Conservation (phyloP, 2,797 vertebrate genomes). For the Chelon auratus region DNA sequence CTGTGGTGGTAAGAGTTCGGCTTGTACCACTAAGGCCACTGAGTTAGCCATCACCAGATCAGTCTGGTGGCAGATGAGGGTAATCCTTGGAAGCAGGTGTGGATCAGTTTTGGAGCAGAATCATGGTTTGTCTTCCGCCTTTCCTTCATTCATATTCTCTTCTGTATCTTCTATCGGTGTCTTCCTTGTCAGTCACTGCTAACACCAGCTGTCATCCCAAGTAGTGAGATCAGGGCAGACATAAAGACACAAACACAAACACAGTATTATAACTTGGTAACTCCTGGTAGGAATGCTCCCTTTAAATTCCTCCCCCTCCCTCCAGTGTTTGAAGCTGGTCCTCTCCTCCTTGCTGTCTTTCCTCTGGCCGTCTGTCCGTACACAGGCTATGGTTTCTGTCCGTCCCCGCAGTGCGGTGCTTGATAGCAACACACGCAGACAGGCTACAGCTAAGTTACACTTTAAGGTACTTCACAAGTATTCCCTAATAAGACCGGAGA, state of each 20-base stretch:
- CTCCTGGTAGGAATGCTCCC: constrained; percentile 57
- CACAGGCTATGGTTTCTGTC: constrained; percentile 36
- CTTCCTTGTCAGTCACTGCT: constrained; percentile 28
- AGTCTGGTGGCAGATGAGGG: constrained; percentile 35
- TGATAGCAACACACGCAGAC: constrained; percentile 32
- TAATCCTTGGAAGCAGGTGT: constrained; percentile 32
- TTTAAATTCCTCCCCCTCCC: constrained; percentile 76
- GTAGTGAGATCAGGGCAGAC: constrained; percentile 29
- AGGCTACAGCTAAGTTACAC: constrained; percentile 26
- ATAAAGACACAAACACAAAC: constrained; percentile 47
- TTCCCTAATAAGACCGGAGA: constrained; percentile 4
- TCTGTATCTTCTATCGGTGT: constrained; percentile 27
- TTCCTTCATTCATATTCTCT: constrained; percentile 49
- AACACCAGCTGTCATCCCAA: constrained; percentile 47
- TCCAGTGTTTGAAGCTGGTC: constrained; percentile 30
- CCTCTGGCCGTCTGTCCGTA: constrained; percentile 68
- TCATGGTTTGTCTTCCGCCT: constrained; percentile 55
- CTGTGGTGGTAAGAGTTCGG: constrained; percentile 82
- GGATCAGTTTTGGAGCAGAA: constrained; percentile 52
- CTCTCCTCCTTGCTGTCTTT: constrained; percentile 52
- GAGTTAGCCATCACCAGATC: constrained; percentile 82
- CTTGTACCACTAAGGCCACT: constrained; percentile 84
- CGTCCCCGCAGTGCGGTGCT: constrained; percentile 80
- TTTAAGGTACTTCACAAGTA: neutral
- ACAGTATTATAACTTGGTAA: constrained; percentile 49